phyloP scores from a whole-genome alignment of 2,888 invertebrate genomes.

The Anthophora plumipes region DNA sequence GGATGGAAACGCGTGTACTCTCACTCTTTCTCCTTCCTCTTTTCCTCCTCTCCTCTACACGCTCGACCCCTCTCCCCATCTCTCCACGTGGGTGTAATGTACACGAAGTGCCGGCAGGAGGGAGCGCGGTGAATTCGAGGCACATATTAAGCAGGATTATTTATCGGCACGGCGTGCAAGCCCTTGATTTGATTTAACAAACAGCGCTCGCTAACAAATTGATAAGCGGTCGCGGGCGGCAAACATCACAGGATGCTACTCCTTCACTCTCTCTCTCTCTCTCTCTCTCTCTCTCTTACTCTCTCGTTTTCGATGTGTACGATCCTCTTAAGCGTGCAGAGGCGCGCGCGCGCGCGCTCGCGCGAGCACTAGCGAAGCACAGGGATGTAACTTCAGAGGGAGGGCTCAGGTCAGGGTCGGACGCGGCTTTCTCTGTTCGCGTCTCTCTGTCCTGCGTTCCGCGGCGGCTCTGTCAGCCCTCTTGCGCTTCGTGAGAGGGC shows the following conservation, averaged over 20 bases:
- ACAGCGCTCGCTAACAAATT: slow-evolving; percentile 84
- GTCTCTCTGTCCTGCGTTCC: slow-evolving; percentile 47
- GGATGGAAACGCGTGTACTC: slow-evolving; percentile 76
- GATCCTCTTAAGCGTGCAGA: slow-evolving; percentile 9
- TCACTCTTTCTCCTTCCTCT: slow-evolving; percentile 58
- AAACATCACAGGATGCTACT: slow-evolving; percentile 78
- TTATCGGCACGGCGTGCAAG: slow-evolving; percentile 76
- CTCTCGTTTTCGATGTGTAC: not conserved
- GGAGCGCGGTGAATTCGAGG: slow-evolving; percentile 61
- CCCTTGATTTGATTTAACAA: slow-evolving; percentile 82
- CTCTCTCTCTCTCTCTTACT: too few species aligned
- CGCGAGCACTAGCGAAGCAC: slow-evolving; percentile 1
- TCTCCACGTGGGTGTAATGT: slow-evolving; percentile 61
- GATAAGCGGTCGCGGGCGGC: slow-evolving; percentile 83
- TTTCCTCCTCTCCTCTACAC: not conserved
- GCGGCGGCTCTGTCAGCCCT: slow-evolving; percentile 34
- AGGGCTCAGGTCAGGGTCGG: slow-evolving; percentile 79
- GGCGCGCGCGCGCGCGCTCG: slow-evolving; percentile 57
- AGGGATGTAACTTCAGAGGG: slow-evolving; percentile 34
- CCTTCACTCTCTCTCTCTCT: too few species aligned
- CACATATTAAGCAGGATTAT: slow-evolving; percentile 83
- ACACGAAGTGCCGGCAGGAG: slow-evolving; percentile 47
- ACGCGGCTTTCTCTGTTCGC: slow-evolving; percentile 48
- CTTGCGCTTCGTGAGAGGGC: slow-evolving; percentile 80
- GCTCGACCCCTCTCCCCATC: not conserved